phyloP scores from a whole-genome alignment of 2,888 invertebrate genomes.

The Acrocyrtus sp. region DNA sequence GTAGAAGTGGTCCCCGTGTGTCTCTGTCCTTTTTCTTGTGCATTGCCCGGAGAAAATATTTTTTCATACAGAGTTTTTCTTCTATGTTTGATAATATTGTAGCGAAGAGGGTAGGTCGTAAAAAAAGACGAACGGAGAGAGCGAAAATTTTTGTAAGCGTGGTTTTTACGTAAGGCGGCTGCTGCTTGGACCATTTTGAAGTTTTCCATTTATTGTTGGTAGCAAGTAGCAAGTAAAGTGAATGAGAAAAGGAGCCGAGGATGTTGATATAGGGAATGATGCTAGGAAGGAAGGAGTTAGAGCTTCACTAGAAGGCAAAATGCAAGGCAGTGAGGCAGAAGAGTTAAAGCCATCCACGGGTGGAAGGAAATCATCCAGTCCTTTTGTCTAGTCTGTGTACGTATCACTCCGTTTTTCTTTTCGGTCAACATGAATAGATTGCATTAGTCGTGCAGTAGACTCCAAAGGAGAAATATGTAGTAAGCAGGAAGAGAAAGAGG shows the following conservation, averaged over 20 bases:
- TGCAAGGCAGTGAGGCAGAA: not conserved
- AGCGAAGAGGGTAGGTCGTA: not conserved
- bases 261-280: not conserved
- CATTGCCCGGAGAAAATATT: not conserved
- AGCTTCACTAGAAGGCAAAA: not conserved
- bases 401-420: not conserved
- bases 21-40: not conserved
- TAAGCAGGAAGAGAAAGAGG: not conserved
- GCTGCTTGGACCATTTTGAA: not conserved
- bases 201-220: not conserved
- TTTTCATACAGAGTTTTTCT: not conserved
- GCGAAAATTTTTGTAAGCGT: not conserved
- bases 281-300: not conserved
- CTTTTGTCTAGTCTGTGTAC: not conserved
- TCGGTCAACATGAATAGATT: not conserved
- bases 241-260: not conserved
- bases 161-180: not conserved
- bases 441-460: conserved; percentile 8
- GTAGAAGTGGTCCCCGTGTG: not conserved
- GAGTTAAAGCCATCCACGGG: not conserved
- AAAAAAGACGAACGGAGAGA: not conserved
- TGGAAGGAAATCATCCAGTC: not conserved
- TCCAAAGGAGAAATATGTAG: not conserved
- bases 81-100: not conserved
- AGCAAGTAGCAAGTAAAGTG: too few relatives aligned